Evolutionary conservation across 2,113 vertebrate genomes (phyloP), one percentile per base, ranked within the genome.

Genomic region (Tenebrosternarchus preto): DNA sequence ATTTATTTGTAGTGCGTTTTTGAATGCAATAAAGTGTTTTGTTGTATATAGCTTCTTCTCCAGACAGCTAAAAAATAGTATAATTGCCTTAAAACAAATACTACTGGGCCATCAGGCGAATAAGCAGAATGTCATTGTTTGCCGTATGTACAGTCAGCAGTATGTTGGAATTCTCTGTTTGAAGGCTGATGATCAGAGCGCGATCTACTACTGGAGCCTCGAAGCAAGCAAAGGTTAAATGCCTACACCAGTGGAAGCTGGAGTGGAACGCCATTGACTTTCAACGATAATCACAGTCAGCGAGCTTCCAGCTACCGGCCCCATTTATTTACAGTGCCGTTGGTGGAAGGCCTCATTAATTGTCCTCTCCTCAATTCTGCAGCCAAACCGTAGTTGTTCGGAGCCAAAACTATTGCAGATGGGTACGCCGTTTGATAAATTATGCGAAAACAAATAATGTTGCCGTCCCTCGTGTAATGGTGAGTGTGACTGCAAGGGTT

Each of bases 221-320:
- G 33, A 66, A 27, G 55, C 36, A 78, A 29, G 36, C 33, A n/a
- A 55, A 70, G 76, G 66, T 70, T 70, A 78, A 70, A 78, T 43
- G 68, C 64, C 25, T 70, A 59, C 64, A 78, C 22, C 55, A 27
- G 55, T 64, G 50, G 50, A 78, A 29, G 63, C 33, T 53, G 25
- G 64, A 33, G n/a, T 33, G 39, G 53, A 25, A 59, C 55, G 53
- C 19, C 70, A 70, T 39, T 25, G 66, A 78, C 68, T 78, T 29
- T 31, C 33, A 4, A 27, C 1, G 64, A 69, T 29, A 31, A 59
- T 70, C 64, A 69, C 24, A 11, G 56, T 67, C 53, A 78, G 53
- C 66, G 25, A 31, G 50, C 53, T 69, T 69, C 67, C 50, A 69
- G 53, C 53, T 67, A 77, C 22, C 61, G 8, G 46, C 50, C 29